Evolutionary conservation across 2,113 vertebrate species (phyloP).

Genomic region (Picathartes gymnocephalus): DNA sequence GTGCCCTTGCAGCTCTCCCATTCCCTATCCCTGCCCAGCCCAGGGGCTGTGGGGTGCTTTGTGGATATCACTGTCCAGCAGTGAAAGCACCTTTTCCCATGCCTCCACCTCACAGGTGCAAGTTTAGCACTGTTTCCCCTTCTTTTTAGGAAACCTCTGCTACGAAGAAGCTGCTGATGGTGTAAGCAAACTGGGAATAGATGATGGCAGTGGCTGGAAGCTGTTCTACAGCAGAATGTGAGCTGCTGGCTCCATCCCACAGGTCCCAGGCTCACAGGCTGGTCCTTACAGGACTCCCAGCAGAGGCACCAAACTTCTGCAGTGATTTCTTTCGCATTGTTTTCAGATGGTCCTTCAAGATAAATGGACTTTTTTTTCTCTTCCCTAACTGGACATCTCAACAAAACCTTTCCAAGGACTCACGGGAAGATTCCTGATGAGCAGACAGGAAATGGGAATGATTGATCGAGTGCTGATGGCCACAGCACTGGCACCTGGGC

Average conservation of each 20-base stretch:
- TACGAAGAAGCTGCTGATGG: not conserved
- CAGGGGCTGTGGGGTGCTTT: not conserved
- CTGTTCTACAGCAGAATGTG: not conserved
- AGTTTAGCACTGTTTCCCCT: not conserved
- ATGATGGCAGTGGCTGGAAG: not conserved
- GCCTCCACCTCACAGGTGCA: not conserved
- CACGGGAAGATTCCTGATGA: not conserved
- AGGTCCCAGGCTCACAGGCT: not conserved
- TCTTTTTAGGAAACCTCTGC: not conserved
- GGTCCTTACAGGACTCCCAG: not conserved
- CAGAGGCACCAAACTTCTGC: not conserved
- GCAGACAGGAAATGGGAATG: conserved; percentile 48
- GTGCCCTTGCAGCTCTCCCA: not conserved
- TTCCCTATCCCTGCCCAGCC: not conserved
- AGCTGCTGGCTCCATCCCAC: rapidly evolving
- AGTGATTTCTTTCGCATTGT: not conserved
- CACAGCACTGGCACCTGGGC: not conserved
- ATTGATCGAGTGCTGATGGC: conserved; percentile 32
- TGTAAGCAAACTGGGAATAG: not conserved
- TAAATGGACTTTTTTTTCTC: not conserved
- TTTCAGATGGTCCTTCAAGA: not conserved
- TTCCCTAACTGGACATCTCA: not conserved
- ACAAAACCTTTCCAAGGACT: conserved; percentile 24
- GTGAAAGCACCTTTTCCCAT: not conserved
- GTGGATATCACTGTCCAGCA: not conserved